A percentile compares a stretch with the other conserved stretches of the same genome.
These are phyloP conservation scores for Tipula unca DNA, from an alignment of 2,888 invertebrate species.

Conservation along the genomic window DNA sequence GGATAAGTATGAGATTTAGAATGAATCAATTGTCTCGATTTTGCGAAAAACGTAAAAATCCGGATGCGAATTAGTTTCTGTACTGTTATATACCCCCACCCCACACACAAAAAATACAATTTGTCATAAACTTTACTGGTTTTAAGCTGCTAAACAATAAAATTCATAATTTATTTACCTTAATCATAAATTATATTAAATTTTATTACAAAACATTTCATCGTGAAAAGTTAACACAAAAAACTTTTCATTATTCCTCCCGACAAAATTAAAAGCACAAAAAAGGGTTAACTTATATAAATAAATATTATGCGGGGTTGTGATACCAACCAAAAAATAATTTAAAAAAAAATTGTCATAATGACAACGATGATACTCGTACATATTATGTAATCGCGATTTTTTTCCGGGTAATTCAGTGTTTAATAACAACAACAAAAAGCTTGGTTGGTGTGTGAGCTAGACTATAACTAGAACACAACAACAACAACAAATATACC, in stretches of 20 bases:
- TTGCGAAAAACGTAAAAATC: neutral
- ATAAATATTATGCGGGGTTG: neutral
- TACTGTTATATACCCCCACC: neutral
- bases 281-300: neutral
- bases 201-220: neutral
- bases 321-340: constrained; percentile 9
- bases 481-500: neutral
- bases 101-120: neutral
- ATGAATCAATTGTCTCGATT: neutral
- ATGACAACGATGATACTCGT: neutral
- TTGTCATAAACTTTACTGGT: neutral
- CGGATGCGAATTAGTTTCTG: neutral
- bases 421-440: too few species aligned
- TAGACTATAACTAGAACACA: neutral
- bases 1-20: neutral
- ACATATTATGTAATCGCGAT: neutral
- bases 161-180: constrained; percentile 8
- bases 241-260: neutral
- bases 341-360: neutral
- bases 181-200: constrained; percentile 1
- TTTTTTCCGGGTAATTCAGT: neutral
- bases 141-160: neutral
- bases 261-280: neutral
- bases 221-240: neutral
- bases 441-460: too few species aligned